Evolutionary conservation across 1,140 invertebrate species (phyloP).

Genomic region (Sesamia nonagrioides): DNA sequence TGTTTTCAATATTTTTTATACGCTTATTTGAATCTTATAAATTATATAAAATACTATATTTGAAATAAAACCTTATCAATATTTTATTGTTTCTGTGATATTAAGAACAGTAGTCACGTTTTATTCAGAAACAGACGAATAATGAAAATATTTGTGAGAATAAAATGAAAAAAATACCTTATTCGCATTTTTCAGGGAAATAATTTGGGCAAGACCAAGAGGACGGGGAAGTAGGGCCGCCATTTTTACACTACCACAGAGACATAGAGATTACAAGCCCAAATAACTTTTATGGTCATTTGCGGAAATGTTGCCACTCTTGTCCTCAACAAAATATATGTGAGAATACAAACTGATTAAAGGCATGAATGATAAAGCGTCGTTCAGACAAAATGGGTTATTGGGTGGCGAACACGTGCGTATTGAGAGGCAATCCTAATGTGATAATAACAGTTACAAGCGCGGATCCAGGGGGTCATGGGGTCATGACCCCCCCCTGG

Average conservation of each 20-base stretch:
- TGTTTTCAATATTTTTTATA: background rate
- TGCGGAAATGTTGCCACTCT: background rate
- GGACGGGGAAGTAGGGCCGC: constrained; percentile 91
- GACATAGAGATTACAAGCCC: background rate
- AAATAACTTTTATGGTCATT: background rate
- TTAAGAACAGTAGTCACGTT: background rate
- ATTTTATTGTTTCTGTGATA: background rate
- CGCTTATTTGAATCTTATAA: background rate
- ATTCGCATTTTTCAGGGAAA: constrained; percentile 89
- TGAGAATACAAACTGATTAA: no score
- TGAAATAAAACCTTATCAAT: background rate
- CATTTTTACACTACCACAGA: constrained; percentile 87
- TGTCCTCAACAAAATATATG: no score
- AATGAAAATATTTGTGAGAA: background rate
- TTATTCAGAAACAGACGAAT: background rate
- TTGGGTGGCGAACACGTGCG: no score
- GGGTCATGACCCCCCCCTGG: no score
- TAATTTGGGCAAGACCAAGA: constrained; percentile 89
- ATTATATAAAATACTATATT: background rate
- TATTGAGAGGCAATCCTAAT: no score
- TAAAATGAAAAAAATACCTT: constrained; percentile 87
- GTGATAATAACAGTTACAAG: no score
- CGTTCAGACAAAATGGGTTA: no score
- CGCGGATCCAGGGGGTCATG: no score
- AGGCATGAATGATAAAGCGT: no score